A percentile compares a stretch with the other conserved stretches of the same genome.
phyloP scores from a whole-genome alignment of 1,140 invertebrate species.

The Agrypnia vestita region DNA sequence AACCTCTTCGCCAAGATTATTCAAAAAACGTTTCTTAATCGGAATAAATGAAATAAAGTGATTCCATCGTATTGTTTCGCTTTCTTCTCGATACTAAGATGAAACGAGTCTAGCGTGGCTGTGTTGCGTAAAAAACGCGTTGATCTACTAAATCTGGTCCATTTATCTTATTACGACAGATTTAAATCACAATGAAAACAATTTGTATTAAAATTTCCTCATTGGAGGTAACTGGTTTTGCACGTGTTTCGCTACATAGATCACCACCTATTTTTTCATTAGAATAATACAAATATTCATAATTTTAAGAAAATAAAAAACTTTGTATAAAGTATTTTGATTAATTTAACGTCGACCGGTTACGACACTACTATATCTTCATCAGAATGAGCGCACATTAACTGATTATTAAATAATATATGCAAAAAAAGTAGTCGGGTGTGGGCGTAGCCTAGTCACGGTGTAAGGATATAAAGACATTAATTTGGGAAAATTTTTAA shows the following conservation, averaged over 20 bases:
- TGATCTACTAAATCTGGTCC: neutral
- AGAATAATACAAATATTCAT: neutral
- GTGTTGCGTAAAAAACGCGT: conserved; percentile 24
- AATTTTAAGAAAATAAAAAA: too few species aligned
- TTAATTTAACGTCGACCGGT: too few species aligned
- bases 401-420: too few species aligned
- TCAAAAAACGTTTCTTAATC: conserved; percentile 25
- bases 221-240: neutral
- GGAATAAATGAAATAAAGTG: neutral
- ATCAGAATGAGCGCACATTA: too few species aligned
- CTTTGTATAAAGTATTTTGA: too few species aligned
- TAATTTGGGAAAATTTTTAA: too few species aligned
- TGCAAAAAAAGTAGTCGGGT: too few species aligned
- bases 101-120: conserved; percentile 33
- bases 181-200: neutral
- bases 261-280: neutral
- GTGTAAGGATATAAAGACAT: too few species aligned
- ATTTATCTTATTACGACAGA: neutral
- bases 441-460: too few species aligned
- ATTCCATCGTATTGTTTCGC: conserved; percentile 45
- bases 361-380: too few species aligned
- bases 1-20: conserved; percentile 8
- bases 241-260: neutral
- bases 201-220: neutral
- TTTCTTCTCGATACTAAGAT: conserved; percentile 31